These are phyloP conservation scores for Diarsia dahlii DNA, from an alignment of 2,888 invertebrate genomes.

Conservation along the genomic window DNA sequence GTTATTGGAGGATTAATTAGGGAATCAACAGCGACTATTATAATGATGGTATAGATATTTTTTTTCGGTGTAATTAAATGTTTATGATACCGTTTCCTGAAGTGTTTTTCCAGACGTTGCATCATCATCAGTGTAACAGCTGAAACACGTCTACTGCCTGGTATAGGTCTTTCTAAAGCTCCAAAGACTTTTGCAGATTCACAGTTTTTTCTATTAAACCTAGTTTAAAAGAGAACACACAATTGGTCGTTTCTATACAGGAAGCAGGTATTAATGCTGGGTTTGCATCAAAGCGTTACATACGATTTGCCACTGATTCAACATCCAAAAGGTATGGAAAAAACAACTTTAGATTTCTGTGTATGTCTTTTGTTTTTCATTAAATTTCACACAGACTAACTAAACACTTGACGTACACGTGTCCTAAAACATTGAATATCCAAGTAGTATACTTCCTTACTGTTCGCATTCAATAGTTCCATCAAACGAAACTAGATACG, in stretches of 20 bases:
- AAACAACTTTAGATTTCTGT: background rate
- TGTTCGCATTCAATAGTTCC: too few relatives aligned
- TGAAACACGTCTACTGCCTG: background rate
- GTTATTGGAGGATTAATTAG: slow-evolving; percentile 43
- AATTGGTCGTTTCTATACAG: background rate
- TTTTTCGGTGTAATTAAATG: background rate
- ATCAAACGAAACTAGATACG: too few relatives aligned
- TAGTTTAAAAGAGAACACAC: background rate
- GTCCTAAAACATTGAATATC: background rate
- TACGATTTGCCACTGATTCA: background rate
- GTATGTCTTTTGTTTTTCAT: background rate
- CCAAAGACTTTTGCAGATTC: background rate
- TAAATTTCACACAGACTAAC: background rate
- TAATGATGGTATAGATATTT: background rate
- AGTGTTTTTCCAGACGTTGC: background rate
- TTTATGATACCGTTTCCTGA: background rate
- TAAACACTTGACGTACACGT: background rate
- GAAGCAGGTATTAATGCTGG: background rate
- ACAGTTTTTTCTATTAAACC: background rate
- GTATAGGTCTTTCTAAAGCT: background rate
- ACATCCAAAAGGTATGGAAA: background rate
- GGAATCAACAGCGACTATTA: slow-evolving; percentile 14
- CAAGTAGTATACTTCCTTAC: too few relatives aligned
- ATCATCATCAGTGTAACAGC: background rate
- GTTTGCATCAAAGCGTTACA: background rate